Base-by-base conservation (phyloP, 2,113 vertebrate genomes). In the Heloderma charlesbogerti region DNA sequence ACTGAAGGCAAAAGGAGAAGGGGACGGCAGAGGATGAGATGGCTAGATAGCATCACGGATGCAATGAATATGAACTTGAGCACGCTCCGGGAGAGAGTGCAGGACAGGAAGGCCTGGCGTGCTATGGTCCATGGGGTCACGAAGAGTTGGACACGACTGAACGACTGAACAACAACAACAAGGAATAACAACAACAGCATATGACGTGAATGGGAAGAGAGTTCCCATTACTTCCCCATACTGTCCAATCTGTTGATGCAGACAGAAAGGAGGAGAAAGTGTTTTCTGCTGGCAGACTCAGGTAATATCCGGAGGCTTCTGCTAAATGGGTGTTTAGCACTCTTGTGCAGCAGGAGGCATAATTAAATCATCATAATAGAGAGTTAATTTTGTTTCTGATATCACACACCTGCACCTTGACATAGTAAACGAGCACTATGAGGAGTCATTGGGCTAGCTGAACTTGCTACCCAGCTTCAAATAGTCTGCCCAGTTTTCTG, bases 401-500 rank as follows among this genome's bases (percentile, higher is more conserved):
- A 71, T 91, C 51, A 85, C 67, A 63, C 9, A 48, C 31, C 87
- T 84, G 75, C 85, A 92, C 77, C 77, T 86, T 69, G 82, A 81
- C 88, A 29, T 45, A 91, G 86, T n/a, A 31, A 90, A 88, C 88
- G 63, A 71, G 29, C 7, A 67, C 84, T 78, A n/a, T 40, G 75
- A 91, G 84, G 10, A 31, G 6, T 67, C 4, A 75, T 25, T 16
- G 9, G 3, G 37, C 37, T 63, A 67, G 31, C 83, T 60, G 7
- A 84, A 51, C 43, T 0, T 0, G n/a, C 16, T 43, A 0, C 4
- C 20, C 57, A 0, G 4, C 37, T 66, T 8, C 51, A 57, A 10
- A 89, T 85, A 18, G 85, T 80, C 0, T 86, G 10, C 27, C 1
- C 20, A 0, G 0, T 18, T 43, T 16, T 15, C 84, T 40, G 13